Evolutionary conservation across 2,113 vertebrate genomes (phyloP), one percentile per base, ranked within the genome.

Genomic region (Otus sunia): DNA sequence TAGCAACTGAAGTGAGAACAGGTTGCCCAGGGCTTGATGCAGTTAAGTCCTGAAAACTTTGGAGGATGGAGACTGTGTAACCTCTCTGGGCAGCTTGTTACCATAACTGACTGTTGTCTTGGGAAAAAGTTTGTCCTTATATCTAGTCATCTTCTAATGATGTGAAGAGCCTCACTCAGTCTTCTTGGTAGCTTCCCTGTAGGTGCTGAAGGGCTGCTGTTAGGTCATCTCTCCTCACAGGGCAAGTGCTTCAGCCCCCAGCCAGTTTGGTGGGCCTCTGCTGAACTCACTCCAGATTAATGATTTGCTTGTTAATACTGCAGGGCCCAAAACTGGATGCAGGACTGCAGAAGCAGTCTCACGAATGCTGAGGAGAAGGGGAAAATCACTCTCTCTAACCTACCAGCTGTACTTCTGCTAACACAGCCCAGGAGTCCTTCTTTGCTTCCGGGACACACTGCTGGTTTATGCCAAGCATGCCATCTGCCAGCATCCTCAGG

Each of bases 101-200:
- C 41, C 9, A 8, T 72, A 36, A 21, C n/a, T 76, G 68, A 53
- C 68, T 76, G 16, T 66, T 26, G 32, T 80, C 23, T 10, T 26
- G 13, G 7, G 6, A 64, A 29, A 3, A 77, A 15, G 8, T 55
- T 68, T 85, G 6, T 73, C 17, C 39, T 84, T 36, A 5, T 21
- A 12, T 27, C 7, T 18, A 37, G 19, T 52, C 12, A 7, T 49
- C n/a, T 25, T 60, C 25, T 62, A 26, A 53, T 5, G 12, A 10
- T 15, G 26, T 47, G 23, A 39, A 71, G 11, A 79, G 13, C 26
- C 39, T 87, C 25, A 4, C 10, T 53, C 0, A 0, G 5, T 79
- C 10, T 11, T 63, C 27, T 64, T 59, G 7, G 1, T 53, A 18
- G 36, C n/a, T 67, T 55, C 34, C 29, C 10, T 72, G 32, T 27